These are phyloP conservation scores for Lycopodina hypogea DNA, from an alignment of 37 sponge, comb jelly and placozoan species.

Conservation along the genomic window DNA sequence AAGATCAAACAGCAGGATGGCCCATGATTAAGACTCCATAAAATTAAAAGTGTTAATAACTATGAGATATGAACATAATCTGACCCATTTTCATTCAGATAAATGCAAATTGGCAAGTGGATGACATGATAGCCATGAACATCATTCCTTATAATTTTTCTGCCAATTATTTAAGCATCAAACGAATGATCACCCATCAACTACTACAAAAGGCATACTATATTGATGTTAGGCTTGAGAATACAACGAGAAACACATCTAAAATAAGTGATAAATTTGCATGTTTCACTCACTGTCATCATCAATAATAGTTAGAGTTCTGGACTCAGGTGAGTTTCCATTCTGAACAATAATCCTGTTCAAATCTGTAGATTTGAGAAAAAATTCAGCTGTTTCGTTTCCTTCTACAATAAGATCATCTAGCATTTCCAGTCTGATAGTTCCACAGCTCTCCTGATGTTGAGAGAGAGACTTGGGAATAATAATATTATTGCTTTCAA, in stretches of 20 bases:
- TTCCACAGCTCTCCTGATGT: neutral
- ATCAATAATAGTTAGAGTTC: slow-evolving; percentile 18
- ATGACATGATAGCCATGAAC: too few relatives aligned
- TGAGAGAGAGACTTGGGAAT: neutral
- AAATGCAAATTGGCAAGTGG: too few relatives aligned
- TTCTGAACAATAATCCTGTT: neutral
- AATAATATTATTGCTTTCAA: neutral
- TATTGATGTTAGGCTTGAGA: neutral
- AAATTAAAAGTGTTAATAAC: too few relatives aligned
- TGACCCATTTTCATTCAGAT: too few relatives aligned
- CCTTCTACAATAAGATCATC: slow-evolving; percentile 34
- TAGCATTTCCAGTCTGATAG: neutral
- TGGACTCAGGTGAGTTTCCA: neutral
- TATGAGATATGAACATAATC: too few relatives aligned
- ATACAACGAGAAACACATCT: neutral
- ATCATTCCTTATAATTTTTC: too few relatives aligned
- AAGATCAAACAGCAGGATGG: neutral
- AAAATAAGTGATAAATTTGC: neutral
- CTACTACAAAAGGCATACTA: too few relatives aligned
- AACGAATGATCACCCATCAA: slow-evolving; percentile 8
- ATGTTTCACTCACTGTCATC: slow-evolving; percentile 33
- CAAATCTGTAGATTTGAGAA: neutral
- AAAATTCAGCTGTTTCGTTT: neutral
- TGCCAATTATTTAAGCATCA: too few relatives aligned
- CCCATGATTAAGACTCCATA: neutral